Evolutionary conservation across 2,113 vertebrate species (phyloP), one percentile per base, ranked within the genome.

Genomic region (Pyxicephalus adspersus): DNA sequence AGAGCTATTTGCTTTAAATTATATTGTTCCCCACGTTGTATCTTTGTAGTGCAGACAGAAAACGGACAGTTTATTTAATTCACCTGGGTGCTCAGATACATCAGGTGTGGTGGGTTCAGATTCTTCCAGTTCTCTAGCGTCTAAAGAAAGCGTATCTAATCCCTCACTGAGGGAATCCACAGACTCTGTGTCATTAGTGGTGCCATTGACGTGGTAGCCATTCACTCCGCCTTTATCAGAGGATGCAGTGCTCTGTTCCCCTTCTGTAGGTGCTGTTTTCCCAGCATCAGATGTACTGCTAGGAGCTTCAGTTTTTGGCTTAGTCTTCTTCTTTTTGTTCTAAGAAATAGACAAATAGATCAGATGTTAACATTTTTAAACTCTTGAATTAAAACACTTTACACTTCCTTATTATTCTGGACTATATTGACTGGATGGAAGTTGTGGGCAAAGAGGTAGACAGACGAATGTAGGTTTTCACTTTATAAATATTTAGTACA

Each of bases 321-420:
- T 98, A 83, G 90, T 92, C 92, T 98, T 98, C 95, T 96, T 98
- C 90, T 94, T 94, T 91, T 97, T 98, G 88, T 96, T 97, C 97
- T 98, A 85, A 19, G 83, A 26, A 19, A 34, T 31, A 19, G n/a
- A 64, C 15, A 78, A 67, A 19, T 25, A 16, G n/a, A n/a, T n/a
- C n/a, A 58, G 15, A 57, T 8, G 18, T 57, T 20, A 5, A 15
- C 34, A 5, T 7, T 38, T 5, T 38, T 38, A 38, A 38, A 38
- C 34, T 9, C 5, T 5, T 5, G 2, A 38, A 3, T 38, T 7
- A 45, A 45, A 45, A 45, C 38, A 45, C 15, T 45, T 45, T 13
- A 45, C 11, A n/a, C n/a, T n/a, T n/a, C 9, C 2, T 45, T 45
- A 1, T 13, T 45, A 9, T 45, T 45, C 9, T 38, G 34, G 2